Evolutionary conservation across 1,140 invertebrate genomes (phyloP).

Genomic region (Cataglyphis hispanica): DNA sequence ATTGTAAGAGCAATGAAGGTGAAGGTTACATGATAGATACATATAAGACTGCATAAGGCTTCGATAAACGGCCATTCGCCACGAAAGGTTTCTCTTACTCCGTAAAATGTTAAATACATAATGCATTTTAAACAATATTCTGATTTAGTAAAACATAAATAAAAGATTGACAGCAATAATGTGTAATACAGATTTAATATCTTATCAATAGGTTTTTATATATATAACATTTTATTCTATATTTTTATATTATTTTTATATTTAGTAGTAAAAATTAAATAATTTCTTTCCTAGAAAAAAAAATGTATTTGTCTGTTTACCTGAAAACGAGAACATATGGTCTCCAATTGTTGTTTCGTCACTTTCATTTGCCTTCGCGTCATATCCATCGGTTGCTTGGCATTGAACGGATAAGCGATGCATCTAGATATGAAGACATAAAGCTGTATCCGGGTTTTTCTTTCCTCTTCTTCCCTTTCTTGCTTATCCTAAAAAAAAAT

Average conservation of each 20-base stretch:
- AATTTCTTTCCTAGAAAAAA: not conserved
- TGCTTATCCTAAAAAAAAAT: constrained; percentile 90
- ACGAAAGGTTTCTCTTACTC: constrained; percentile 72
- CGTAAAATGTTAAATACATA: constrained; percentile 16
- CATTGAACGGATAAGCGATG: constrained; percentile 99
- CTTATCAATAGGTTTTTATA: not conserved
- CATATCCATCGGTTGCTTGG: constrained; percentile 99
- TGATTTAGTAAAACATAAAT: not conserved
- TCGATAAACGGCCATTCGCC: constrained; percentile 67
- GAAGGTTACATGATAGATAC: constrained; percentile 66
- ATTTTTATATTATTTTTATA: not conserved
- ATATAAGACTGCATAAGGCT: constrained; percentile 71
- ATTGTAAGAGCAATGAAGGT: constrained; percentile 44
- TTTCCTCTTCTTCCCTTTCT: constrained; percentile 96
- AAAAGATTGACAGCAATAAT: not conserved
- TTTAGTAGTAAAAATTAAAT: not conserved
- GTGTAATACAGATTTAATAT: no score
- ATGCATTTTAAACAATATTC: not conserved
- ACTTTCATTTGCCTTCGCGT: constrained; percentile 97
- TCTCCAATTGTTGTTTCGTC: constrained; percentile 97
- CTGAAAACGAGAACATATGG: constrained; percentile 97
- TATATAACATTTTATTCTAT: not conserved
- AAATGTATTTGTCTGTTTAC: constrained; percentile 84
- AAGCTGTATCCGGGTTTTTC: constrained; percentile 96
- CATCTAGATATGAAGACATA: constrained; percentile 99